Conservation (phyloP, 2,888 invertebrate genomes). For the Trichogramma dendrolimi region DNA sequence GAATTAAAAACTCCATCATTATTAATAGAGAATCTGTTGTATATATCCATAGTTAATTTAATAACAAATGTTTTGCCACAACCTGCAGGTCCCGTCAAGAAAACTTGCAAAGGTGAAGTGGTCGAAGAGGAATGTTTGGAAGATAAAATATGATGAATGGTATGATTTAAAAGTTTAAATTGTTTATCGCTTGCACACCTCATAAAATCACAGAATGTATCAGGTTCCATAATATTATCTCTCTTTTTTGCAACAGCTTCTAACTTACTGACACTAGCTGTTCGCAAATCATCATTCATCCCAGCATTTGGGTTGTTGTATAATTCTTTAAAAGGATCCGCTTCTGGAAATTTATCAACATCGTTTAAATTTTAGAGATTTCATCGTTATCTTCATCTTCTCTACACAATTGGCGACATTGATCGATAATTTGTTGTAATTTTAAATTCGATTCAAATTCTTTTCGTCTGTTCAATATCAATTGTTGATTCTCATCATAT, state of each 20-base stretch:
- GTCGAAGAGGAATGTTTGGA: background rate
- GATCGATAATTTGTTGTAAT: constrained; percentile 36
- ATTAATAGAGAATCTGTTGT: constrained; percentile 42
- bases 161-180: constrained; percentile 29
- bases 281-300: constrained; percentile 30
- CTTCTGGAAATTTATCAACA: constrained; percentile 4
- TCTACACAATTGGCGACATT: constrained; percentile 22
- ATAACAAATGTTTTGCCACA: constrained; percentile 45
- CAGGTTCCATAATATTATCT: constrained; percentile 35
- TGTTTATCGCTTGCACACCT: constrained; percentile 31
- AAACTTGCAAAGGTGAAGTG: constrained; percentile 27
- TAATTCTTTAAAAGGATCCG: constrained; percentile 30
- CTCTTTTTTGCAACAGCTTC: constrained; percentile 32
- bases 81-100: constrained; percentile 33
- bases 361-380: too few species aligned
- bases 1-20: constrained; percentile 44
- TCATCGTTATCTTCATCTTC: constrained; percentile 28
- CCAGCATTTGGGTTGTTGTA: constrained; percentile 32
- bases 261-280: constrained; percentile 32
- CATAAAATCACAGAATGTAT: constrained; percentile 30
- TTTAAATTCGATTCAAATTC: constrained; percentile 42
- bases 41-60: constrained; percentile 48
- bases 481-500: constrained; percentile 37
- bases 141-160: constrained; percentile 15
- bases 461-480: constrained; percentile 38